phyloP scores from a whole-genome alignment of 2,888 invertebrate genomes.

The Escarpia spicata region DNA sequence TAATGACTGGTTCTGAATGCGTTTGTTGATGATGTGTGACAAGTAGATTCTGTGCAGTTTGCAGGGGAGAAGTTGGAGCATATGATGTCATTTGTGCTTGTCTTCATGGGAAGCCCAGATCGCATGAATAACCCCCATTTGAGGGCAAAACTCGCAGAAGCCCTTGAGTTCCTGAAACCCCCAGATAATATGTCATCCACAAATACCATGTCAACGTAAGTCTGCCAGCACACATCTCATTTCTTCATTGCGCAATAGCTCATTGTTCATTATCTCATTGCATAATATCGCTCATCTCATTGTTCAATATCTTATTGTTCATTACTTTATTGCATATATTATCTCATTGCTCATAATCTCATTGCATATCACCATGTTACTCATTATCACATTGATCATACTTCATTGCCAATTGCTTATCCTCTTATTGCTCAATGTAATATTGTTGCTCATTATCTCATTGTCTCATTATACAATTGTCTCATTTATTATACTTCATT shows the following conservation, averaged over 20 bases:
- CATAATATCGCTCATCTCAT: neutral
- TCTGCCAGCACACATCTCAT: neutral
- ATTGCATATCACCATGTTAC: too few species aligned
- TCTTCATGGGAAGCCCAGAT: constrained; percentile 86
- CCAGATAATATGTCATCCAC: constrained; percentile 24
- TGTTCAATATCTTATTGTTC: too few species aligned
- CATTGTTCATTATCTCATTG: neutral
- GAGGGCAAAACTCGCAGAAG: constrained; percentile 88
- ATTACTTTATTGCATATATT: too few species aligned
- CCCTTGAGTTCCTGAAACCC: constrained; percentile 86
- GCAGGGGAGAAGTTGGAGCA: constrained; percentile 58
- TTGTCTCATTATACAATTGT: too few species aligned
- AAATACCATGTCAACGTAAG: constrained; percentile 36
- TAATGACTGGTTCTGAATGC: neutral
- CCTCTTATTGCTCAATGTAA: too few species aligned
- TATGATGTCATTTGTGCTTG: constrained; percentile 75
- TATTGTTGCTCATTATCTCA: too few species aligned
- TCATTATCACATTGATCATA: too few species aligned
- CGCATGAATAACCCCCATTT: constrained; percentile 91
- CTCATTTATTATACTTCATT: too few species aligned
- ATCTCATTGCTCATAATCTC: too few species aligned
- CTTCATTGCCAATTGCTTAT: too few species aligned
- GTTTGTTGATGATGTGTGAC: neutral
- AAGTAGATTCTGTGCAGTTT: constrained; percentile 41
- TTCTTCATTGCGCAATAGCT: neutral